Base-by-base conservation (phyloP, 2,888 invertebrate species). In the Macropis europaea region DNA sequence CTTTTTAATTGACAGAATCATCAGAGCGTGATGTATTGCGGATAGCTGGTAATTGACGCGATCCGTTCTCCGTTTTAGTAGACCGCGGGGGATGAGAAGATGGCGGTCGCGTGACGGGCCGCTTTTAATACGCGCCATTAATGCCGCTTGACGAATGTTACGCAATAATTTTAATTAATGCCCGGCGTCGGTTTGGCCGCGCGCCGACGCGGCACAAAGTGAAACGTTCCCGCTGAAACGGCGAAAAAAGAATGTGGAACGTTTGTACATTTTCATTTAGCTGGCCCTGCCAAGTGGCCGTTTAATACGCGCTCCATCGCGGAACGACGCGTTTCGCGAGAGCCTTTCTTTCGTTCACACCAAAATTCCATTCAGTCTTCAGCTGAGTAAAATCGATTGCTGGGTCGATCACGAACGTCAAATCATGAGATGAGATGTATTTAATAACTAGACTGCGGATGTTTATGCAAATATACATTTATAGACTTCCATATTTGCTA, bases 141-240 rank as follows among this genome's bases (percentile, higher is more conserved):
- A 62, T 36, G n/a, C 13, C 26, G 22, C 57, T 50, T 22, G 59
- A 57, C 30, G 36, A 70, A 61, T 66, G 60, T 64, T 57, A 50
- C 48, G 60, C 47, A 59, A 73, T 79, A 66, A 76, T 76, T 79
- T 70, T 76, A 79, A 79, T 79, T 76, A 79, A 76, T 52, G 45
- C 60, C n/a, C n/a, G n/a, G n/a, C n/a, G n/a, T n/a, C n/a, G 45
- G 48, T 24, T 32, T n/a, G n/a, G n/a, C 43, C 50, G 7, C 45
- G 26, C 4, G 52, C 53, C 34, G 61, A 66, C 52, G 61, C 61
- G 32, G 52, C 47, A 53, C 59, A 78, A 71, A 59, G 71, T 28
- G 60, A 57, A 50, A 45, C 52, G 45, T 48, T 32, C 26, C 32
- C 28, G 66, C 53, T 64, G 72, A 57, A 57, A 30, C 53, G 19